Evolutionary conservation across 2,113 vertebrate species (phyloP), one percentile per base, ranked within the genome.

Genomic region (Ibidorhyncha struthersii): DNA sequence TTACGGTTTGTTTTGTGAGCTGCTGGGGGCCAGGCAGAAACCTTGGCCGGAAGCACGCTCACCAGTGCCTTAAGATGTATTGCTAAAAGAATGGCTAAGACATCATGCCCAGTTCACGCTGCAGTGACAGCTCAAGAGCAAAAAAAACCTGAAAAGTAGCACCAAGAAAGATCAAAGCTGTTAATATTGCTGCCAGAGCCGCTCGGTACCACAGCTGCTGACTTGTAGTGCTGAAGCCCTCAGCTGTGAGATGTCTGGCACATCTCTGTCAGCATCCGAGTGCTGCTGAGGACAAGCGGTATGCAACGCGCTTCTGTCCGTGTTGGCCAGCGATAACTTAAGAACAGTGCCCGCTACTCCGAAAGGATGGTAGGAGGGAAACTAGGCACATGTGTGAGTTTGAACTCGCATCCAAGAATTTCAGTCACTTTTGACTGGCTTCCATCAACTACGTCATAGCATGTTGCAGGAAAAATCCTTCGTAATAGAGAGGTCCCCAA

Each of bases 191-290:
- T 95, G 81, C 91, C 93, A 94, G 69, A 50, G 63, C 50, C 1
- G 0, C 69, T 91, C 1, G 0, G 47, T 59, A 41, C 94, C 82
- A 25, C 89, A 95, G 94, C 86, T 91, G 96, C 90, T 82, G 91
- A 58, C 15, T 52, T 41, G 93, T 80, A 50, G 86, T 14, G 76
- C 53, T 27, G 65, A 72, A 89, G 77, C 83, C 70, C 84, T 94
- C 89, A 93, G 91, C 87, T 82, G 87, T 34, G 82, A 82, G 61
- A 69, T 61, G 93, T 94, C 95, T 95, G 1, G 73, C 95, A 91
- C 93, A 65, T 91, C 91, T 47, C 73, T 32, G 55, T 14, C 23
- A 82, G 81, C 86, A 67, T 5, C 91, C 81, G 38, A 62, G 63
- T 70, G 67, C 80, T 83, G 26, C 11, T 7, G 41, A 96, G 94